These are phyloP conservation scores for Napeogenes inachia DNA, from an alignment of 2,888 invertebrate genomes.

Conservation along the genomic window DNA sequence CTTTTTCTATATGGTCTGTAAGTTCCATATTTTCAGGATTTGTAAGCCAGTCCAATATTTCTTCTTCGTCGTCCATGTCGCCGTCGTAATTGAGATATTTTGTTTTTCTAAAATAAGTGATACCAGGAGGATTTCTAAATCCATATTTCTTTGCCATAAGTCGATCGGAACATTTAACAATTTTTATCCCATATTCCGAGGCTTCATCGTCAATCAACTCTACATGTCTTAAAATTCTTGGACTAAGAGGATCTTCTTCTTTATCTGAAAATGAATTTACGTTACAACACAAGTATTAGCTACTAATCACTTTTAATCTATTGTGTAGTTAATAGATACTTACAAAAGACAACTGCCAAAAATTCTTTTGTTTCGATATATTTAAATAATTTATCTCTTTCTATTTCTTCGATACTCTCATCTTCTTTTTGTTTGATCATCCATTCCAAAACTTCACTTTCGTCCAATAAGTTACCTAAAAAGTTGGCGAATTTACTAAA, in stretches of 20 bases:
- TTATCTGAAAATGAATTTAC: conserved; percentile 76
- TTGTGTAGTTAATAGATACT: conserved; percentile 62
- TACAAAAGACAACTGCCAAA: conserved; percentile 94
- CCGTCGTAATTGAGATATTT: conserved; percentile 95
- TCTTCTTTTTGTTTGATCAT: conserved; percentile 94
- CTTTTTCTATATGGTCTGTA: conserved; percentile 93
- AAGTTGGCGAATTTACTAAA: conserved; percentile 50
- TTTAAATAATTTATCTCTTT: conserved; percentile 87
- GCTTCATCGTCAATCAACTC: conserved; percentile 96
- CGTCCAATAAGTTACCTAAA: conserved; percentile 80
- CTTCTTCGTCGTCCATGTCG: conserved; percentile 94
- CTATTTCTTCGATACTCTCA: conserved; percentile 93
- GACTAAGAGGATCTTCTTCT: conserved; percentile 88
- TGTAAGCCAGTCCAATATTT: conserved; percentile 93
- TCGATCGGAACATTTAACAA: conserved; percentile 91
- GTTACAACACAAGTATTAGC: too few species aligned
- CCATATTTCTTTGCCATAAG: conserved; percentile 97
- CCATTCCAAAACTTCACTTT: conserved; percentile 91
- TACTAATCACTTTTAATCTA: background rate
- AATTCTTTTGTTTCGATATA: conserved; percentile 94
- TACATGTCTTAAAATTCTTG: conserved; percentile 88
- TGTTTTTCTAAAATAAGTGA: conserved; percentile 92
- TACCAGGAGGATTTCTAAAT: conserved; percentile 91
- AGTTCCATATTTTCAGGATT: conserved; percentile 96
- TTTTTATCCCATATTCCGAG: conserved; percentile 92